Evolutionary conservation across 1,140 invertebrate genomes (phyloP), one percentile per base, ranked within the genome.

Genomic region (Fopius arisanus): DNA sequence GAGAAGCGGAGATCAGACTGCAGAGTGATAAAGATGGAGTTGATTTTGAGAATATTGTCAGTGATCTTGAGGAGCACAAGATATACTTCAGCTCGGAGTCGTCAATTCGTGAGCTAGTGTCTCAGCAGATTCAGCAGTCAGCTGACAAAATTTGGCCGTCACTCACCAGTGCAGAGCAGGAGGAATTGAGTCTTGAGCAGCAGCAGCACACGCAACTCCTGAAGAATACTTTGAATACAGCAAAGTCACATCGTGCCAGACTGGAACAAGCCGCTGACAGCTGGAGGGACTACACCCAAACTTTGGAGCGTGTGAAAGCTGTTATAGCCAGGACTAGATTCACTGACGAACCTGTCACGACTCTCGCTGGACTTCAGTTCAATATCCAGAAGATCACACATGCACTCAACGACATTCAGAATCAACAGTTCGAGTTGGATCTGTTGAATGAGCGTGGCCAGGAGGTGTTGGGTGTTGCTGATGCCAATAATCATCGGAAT

Each of bases 111-210:
- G 94, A 96, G 80, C 86, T 96, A 59, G 92, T 96, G 0, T 92
- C 94, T 0, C 93, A 95, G 73, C 91, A 92, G 70, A 94, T 96
- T 76, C 94, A 96, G 80, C 93, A 95, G 70, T 91, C 93, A 9
- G 94, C 94, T 2, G 94, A 96, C 79, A 94, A 94, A 80, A 96
- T 97, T 51, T 95, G 94, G 93, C 93, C 95, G 0, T 96, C 95
- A 0, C 85, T 96, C 12, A 92, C 91, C 19, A 89, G 91, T 40
- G 90, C 91, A 4, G 94, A 96, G 80, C 95, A 96, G 79, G 94
- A 96, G 74, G 93, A 95, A 76, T 81, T 96, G 1, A 93, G 92
- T 10, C 90, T 91, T 0, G 94, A 96, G 78, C 92, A 95, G 73
- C 92, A 95, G 62, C 91, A 94, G 74, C 91, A 94, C 75, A 94